Conservation (phyloP, 2,113 vertebrate species). For the Tetrax tetrax region DNA sequence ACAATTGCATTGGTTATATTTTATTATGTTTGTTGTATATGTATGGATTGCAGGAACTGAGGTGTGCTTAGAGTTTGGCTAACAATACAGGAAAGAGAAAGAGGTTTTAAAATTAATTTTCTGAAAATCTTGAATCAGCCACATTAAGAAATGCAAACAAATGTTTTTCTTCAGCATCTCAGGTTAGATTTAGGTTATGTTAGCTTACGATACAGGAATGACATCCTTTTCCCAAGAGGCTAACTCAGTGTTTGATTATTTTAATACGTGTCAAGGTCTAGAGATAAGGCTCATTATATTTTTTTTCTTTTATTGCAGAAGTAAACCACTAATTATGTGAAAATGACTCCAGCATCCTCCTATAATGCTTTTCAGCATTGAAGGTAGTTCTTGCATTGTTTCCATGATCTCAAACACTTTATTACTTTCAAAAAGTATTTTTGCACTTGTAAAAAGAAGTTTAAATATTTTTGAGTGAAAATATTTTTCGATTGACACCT, state of each 20-base stretch:
- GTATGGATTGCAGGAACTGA: background rate
- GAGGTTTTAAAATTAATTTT: background rate
- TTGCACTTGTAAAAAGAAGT: background rate
- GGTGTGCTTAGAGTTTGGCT: background rate
- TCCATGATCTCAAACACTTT: background rate
- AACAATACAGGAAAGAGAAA: background rate
- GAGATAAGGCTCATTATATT: background rate
- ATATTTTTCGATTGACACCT: background rate
- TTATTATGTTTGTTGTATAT: background rate
- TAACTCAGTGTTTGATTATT: background rate
- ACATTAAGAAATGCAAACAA: background rate
- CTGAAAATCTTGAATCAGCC: background rate
- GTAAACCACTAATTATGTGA: background rate
- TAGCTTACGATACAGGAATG: background rate
- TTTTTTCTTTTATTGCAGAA: background rate
- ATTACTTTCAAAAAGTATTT: background rate
- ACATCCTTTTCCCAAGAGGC: background rate
- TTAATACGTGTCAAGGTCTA: background rate
- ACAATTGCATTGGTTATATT: background rate
- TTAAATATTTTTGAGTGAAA: background rate
- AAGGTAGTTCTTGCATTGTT: background rate
- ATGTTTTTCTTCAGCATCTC: background rate
- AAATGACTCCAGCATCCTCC: background rate
- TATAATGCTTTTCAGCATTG: background rate
- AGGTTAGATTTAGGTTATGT: background rate